phyloP scores from a whole-genome alignment of 2,888 invertebrate genomes.

The Eupithecia subumbrata region DNA sequence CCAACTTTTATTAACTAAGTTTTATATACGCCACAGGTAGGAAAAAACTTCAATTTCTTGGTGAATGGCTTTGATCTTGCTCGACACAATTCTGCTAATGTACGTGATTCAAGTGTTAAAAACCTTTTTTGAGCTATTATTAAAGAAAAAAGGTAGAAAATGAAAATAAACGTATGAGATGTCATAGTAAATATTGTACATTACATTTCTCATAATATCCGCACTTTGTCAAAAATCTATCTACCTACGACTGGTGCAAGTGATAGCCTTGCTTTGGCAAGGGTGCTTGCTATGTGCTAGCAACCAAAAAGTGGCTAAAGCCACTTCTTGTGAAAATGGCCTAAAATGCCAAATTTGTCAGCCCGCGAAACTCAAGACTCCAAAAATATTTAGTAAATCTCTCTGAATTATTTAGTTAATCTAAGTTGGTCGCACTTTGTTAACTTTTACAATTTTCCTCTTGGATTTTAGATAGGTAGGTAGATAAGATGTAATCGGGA shows the following conservation, averaged over 20 bases:
- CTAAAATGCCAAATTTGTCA: conserved; percentile 13
- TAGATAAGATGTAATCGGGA: conserved; percentile 66
- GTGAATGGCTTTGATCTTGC: neutral
- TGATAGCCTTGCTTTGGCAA: neutral
- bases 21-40: neutral
- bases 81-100: neutral
- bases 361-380: conserved; percentile 21
- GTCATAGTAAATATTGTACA: too few relatives aligned
- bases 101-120: too few relatives aligned
- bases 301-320: neutral
- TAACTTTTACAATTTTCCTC: conserved; percentile 52
- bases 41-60: neutral
- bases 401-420: conserved; percentile 51
- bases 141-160: too few relatives aligned
- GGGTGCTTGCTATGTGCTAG: neutral
- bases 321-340: neutral
- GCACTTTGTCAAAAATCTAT: neutral
- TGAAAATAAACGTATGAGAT: too few relatives aligned
- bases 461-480: conserved; percentile 55
- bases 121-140: too few relatives aligned
- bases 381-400: conserved; percentile 38
- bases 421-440: conserved; percentile 57
- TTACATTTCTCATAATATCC: too few relatives aligned
- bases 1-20: neutral
- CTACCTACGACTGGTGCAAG: neutral